Conservation (phyloP, 53 echinoderm and acorn worm species). For the Apostichopus leukothele region DNA sequence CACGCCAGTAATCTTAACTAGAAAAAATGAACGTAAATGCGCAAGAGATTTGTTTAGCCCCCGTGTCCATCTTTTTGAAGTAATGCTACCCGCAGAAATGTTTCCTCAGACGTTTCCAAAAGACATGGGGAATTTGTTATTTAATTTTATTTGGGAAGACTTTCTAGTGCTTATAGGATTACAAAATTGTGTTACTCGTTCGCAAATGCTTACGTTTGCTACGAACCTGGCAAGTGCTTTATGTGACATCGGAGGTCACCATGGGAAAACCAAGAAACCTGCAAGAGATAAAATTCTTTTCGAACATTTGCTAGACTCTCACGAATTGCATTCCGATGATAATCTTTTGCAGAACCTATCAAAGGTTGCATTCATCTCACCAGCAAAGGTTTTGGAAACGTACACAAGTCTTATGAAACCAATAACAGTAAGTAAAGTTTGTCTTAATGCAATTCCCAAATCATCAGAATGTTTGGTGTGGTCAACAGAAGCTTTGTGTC, state of each 20-base stretch:
- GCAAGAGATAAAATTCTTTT: constrained; percentile 7
- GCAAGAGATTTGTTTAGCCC: not conserved
- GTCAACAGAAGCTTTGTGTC: not conserved
- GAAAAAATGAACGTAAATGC: not conserved
- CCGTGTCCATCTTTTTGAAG: not conserved
- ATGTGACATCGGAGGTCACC: not conserved
- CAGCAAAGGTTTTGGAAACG: not conserved
- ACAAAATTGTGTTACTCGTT: not conserved
- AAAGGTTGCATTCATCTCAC: not conserved
- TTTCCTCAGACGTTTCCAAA: not conserved
- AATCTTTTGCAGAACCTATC: not conserved
- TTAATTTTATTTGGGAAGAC: not conserved
- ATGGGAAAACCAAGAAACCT: not conserved
- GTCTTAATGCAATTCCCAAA: not conserved
- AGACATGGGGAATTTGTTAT: not conserved
- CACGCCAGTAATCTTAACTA: no score
- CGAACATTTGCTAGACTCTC: not conserved
- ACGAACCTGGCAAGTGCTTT: not conserved
- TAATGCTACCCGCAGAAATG: not conserved
- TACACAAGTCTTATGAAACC: not conserved
- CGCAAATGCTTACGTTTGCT: constrained; percentile 1
- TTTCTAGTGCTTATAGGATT: not conserved
- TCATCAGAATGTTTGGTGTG: not conserved
- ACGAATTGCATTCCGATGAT: not conserved
- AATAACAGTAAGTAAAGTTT: not conserved